Evolutionary conservation across 1,140 invertebrate genomes (phyloP).

Genomic region (Drosophila suzukii): DNA sequence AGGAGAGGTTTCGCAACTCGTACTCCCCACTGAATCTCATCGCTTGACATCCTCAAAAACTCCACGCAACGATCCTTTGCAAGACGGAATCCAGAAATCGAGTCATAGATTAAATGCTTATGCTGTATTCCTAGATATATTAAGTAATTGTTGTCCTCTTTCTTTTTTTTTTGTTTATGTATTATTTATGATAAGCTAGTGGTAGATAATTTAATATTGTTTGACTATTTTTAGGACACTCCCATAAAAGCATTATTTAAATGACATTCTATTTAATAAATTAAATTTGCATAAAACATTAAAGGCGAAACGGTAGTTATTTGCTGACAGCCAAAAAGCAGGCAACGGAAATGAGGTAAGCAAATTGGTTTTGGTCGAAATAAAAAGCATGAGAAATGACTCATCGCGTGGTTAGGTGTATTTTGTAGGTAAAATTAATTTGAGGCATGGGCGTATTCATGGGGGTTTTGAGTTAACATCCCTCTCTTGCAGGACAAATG

Average conservation of each 20-base stretch:
- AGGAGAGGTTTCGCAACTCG: conserved; percentile 1
- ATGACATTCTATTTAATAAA: conserved; percentile 56
- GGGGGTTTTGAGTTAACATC: no score
- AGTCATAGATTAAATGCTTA: conserved; percentile 65
- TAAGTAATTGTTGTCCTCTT: conserved; percentile 30
- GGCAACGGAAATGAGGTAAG: conserved; percentile 38
- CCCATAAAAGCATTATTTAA: conserved; percentile 59
- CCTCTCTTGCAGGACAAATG: no score
- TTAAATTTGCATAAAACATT: conserved; percentile 47
- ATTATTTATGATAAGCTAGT: conserved; percentile 29
- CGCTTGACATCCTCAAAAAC: neutral
- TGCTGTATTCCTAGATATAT: conserved; percentile 40
- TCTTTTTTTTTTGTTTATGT: conserved; percentile 28
- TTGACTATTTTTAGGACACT: conserved; percentile 70
- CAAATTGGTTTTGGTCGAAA: neutral
- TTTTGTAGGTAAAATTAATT: neutral
- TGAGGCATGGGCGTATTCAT: no score
- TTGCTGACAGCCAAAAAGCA: conserved; percentile 59
- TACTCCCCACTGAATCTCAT: conserved; percentile 27
- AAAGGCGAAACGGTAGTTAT: conserved; percentile 13
- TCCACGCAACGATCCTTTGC: conserved; percentile 35
- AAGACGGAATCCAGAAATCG: conserved; percentile 53
- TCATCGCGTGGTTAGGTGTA: neutral
- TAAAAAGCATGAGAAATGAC: neutral
- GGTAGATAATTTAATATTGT: conserved; percentile 31